These are phyloP conservation scores for Crypturellus undulatus DNA, from an alignment of 2,113 vertebrate genomes.

Conservation along the genomic window DNA sequence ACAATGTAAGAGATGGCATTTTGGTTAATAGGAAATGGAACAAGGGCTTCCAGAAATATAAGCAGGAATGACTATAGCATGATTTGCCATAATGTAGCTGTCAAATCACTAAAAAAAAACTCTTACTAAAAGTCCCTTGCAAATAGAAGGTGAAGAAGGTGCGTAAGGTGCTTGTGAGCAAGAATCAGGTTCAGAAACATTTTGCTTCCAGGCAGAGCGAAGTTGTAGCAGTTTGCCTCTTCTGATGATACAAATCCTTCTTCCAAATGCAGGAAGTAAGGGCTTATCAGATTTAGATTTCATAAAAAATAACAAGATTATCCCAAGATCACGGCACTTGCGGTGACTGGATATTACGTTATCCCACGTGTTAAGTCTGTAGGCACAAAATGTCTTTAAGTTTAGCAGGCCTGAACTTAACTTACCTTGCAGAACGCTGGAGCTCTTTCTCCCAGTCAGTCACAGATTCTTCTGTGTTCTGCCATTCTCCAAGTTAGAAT, in stretches of 20 bases:
- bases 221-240: background rate
- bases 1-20: background rate
- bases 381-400: background rate
- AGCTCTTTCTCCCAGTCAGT: background rate
- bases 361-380: background rate
- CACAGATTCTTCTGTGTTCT: background rate
- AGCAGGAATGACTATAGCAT: background rate
- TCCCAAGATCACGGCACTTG: background rate
- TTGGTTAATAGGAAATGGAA: background rate
- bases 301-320: background rate
- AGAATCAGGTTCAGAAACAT: background rate
- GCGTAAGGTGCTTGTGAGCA: background rate
- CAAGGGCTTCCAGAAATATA: background rate
- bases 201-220: background rate
- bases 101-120: background rate
- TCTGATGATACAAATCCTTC: background rate
- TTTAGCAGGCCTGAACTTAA: background rate
- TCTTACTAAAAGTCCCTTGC: background rate
- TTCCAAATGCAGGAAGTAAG: background rate
- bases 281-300: background rate
- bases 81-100: background rate
- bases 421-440: background rate
- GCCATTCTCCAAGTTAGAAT: background rate
- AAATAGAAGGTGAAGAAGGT: background rate
- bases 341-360: background rate